These are phyloP conservation scores for Caenorhabditis sulstoni DNA, from an alignment of 2,888 invertebrate species.

Conservation along the genomic window DNA sequence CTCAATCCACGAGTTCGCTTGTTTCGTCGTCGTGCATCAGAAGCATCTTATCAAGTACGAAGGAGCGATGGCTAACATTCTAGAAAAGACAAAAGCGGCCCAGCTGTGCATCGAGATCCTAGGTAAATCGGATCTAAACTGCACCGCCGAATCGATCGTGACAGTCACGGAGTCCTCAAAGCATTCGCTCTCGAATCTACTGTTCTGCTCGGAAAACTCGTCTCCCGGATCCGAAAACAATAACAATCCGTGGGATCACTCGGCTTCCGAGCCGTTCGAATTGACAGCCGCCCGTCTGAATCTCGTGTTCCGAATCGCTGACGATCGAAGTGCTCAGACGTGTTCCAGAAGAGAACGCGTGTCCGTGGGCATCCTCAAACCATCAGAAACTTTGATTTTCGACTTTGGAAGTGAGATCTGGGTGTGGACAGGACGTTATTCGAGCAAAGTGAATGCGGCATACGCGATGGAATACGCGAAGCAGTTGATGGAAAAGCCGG, in stretches of 20 bases:
- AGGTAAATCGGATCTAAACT: slow-evolving; percentile 70
- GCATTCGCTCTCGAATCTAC: slow-evolving; percentile 20
- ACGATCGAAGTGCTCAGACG: slow-evolving; percentile 40
- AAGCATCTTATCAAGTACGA: slow-evolving; percentile 70
- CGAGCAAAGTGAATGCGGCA: slow-evolving; percentile 63
- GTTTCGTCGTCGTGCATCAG: slow-evolving; percentile 70
- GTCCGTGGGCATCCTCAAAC: slow-evolving; percentile 40
- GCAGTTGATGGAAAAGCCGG: slow-evolving; percentile 62
- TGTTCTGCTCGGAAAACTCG: slow-evolving; percentile 30
- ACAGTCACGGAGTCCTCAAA: slow-evolving; percentile 54
- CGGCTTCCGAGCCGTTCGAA: slow-evolving; percentile 36
- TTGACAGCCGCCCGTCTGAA: slow-evolving; percentile 32
- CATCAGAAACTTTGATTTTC: slow-evolving; percentile 70
- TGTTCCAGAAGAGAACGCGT: slow-evolving; percentile 34
- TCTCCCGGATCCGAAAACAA: slow-evolving; percentile 4
- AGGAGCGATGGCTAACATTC: slow-evolving; percentile 67
- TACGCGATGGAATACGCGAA: slow-evolving; percentile 71
- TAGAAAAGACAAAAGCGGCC: slow-evolving; percentile 72
- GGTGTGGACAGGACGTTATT: slow-evolving; percentile 73
- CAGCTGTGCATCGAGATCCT: slow-evolving; percentile 72
- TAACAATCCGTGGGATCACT: slow-evolving; percentile 3
- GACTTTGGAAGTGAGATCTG: slow-evolving; percentile 78
- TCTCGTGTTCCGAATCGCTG: slow-evolving; percentile 45
- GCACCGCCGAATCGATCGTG: slow-evolving; percentile 61
- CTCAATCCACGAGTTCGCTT: slow-evolving; percentile 65